Percentiles rank a stretch among this genome's conserved stretches.
phyloP scores from a whole-genome alignment of 2,113 vertebrate species.

The Bungarus multicinctus region DNA sequence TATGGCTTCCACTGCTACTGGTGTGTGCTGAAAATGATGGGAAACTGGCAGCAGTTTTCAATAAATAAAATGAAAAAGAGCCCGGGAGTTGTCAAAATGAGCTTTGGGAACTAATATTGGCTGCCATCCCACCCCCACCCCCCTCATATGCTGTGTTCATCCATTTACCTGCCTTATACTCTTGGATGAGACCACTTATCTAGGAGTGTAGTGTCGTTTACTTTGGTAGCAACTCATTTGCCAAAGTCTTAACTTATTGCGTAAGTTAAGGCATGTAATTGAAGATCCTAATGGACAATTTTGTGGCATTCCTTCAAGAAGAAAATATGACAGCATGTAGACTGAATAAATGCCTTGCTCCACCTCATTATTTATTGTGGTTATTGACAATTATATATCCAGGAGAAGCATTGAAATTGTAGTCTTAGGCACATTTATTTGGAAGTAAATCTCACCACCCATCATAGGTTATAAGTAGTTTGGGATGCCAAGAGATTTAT shows the following conservation, averaged over 20 bases:
- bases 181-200: background rate
- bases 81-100: background rate
- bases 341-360: background rate
- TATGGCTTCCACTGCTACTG: background rate
- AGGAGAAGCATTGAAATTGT: background rate
- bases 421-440: background rate
- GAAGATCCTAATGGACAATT: background rate
- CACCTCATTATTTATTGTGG: background rate
- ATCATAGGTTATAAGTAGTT: background rate
- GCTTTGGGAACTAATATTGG: background rate
- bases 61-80: background rate
- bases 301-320: background rate
- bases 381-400: background rate
- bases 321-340: background rate
- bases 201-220: background rate
- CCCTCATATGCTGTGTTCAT: background rate
- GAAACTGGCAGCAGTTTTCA: background rate
- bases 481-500: background rate
- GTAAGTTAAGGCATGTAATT: background rate
- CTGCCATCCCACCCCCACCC: background rate
- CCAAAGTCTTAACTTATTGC: background rate
- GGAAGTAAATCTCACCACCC: background rate
- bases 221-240: background rate
- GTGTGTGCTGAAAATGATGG: background rate
- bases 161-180: background rate